These are phyloP conservation scores for Ichneumon xanthorius DNA, from an alignment of 2,888 invertebrate species.

Conservation along the genomic window DNA sequence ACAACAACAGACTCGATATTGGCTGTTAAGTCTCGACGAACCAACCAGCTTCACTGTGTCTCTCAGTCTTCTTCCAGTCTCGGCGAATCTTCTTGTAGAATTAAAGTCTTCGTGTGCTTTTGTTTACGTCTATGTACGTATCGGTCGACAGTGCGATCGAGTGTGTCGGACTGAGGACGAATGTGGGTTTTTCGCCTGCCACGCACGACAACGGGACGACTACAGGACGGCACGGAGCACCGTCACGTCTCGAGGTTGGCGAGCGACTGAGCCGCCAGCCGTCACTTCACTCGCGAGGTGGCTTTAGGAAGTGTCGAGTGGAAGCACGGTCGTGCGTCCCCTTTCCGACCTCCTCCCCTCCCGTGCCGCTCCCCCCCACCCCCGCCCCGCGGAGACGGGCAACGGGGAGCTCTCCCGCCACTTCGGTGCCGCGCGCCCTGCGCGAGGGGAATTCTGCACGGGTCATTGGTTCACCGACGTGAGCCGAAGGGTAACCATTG, in stretches of 20 bases:
- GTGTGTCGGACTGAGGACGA: background rate
- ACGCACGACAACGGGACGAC: conserved; percentile 66
- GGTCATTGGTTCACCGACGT: conserved; percentile 72
- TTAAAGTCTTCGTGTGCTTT: background rate
- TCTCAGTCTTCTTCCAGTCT: conserved; percentile 35
- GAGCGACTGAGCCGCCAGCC: conserved; percentile 80
- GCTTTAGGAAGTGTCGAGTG: conserved; percentile 77
- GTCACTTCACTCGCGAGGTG: conserved; percentile 71
- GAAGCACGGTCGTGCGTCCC: conserved; percentile 73
- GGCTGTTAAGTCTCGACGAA: conserved; percentile 1
- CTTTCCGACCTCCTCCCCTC: conserved; percentile 58
- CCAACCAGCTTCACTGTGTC: conserved; percentile 14
- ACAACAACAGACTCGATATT: conserved; percentile 17
- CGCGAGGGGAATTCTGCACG: conserved; percentile 67
- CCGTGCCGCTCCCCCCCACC: conserved; percentile 32
- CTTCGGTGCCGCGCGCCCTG: conserved; percentile 55
- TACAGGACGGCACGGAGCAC: conserved; percentile 70
- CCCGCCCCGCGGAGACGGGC: conserved; percentile 8
- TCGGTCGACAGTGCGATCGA: background rate
- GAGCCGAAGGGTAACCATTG: conserved; percentile 69
- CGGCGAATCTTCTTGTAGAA: background rate
- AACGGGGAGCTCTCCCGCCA: conserved; percentile 36
- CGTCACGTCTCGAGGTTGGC: conserved; percentile 77
- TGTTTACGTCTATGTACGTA: background rate
- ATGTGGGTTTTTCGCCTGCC: conserved; percentile 39